Conservation (phyloP, 1,140 invertebrate genomes). For the Homarus americanus region DNA sequence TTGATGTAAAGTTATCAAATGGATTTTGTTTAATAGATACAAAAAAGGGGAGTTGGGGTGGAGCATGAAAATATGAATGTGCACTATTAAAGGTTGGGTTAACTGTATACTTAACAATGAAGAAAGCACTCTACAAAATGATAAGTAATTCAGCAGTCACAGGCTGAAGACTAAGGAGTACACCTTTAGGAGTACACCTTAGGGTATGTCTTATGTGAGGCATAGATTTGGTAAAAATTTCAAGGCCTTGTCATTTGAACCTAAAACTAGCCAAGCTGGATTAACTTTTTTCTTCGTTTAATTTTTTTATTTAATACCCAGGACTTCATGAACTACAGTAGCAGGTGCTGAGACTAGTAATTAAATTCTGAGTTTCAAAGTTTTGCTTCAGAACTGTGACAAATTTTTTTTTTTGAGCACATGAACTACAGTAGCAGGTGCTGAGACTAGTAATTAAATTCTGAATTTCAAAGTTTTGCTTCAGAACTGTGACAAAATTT, state of each 20-base stretch:
- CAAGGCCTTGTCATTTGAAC: neutral
- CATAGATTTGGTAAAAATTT: neutral
- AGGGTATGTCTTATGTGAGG: neutral
- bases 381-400: neutral
- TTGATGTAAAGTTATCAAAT: neutral
- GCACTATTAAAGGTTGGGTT: neutral
- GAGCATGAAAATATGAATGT: neutral
- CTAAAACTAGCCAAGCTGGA: neutral
- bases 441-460: conserved; percentile 18
- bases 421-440: neutral
- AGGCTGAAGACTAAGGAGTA: neutral
- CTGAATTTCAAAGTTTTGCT: neutral
- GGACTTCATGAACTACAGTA: neutral
- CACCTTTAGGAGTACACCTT: neutral
- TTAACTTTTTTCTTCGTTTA: neutral
- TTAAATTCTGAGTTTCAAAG: conserved; percentile 11
- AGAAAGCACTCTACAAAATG: no score
- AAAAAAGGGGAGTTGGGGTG: no score
- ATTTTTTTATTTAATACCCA: neutral
- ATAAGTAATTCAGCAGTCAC: neutral
- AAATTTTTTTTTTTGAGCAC: no score
- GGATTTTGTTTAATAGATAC: neutral
- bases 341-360: conserved; percentile 29
- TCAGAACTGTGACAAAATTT: conserved; percentile 8
- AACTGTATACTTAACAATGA: no score